These are phyloP conservation scores for Metaphire vulgaris DNA, from an alignment of 1,140 invertebrate genomes.

Conservation along the genomic window DNA sequence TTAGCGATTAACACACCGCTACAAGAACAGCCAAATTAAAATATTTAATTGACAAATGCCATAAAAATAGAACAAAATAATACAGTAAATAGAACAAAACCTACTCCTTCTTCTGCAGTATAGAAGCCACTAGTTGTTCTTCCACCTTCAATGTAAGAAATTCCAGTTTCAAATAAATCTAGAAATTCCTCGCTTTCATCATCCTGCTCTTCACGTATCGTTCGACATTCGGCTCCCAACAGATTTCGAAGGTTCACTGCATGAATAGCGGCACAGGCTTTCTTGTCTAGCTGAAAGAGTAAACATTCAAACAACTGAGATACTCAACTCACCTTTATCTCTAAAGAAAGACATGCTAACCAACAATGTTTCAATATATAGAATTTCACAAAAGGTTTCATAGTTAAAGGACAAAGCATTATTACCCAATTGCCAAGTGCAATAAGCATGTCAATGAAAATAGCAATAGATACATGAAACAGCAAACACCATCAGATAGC, in stretches of 20 bases:
- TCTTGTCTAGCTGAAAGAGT: conserved; percentile 72
- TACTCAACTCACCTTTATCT: neutral
- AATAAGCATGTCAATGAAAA: no score
- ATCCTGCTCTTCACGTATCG: conserved; percentile 90
- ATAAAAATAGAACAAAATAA: no score
- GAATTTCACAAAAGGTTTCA: no score
- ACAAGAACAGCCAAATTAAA: no score
- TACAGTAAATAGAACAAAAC: conserved; percentile 12
- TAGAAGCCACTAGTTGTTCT: conserved; percentile 94
- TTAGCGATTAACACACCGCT: no score
- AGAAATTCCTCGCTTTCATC: conserved; percentile 96
- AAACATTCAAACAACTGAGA: conserved; percentile 4
- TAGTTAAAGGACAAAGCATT: no score
- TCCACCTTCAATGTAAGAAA: conserved; percentile 95
- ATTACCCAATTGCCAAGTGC: no score
- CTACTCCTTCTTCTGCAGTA: conserved; percentile 69
- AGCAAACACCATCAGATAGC: no score
- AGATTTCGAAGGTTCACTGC: conserved; percentile 95
- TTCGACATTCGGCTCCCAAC: conserved; percentile 89
- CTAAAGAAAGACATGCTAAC: conserved; percentile 1
- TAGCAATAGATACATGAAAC: no score
- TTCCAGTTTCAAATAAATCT: conserved; percentile 78
- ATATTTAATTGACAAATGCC: no score
- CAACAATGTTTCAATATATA: no score
- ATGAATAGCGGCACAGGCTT: conserved; percentile 97